A percentile compares a stretch with the other conserved stretches of the same genome.
Conservation (phyloP, 2,888 invertebrate species). For the Drosophila quasianomalipes region DNA sequence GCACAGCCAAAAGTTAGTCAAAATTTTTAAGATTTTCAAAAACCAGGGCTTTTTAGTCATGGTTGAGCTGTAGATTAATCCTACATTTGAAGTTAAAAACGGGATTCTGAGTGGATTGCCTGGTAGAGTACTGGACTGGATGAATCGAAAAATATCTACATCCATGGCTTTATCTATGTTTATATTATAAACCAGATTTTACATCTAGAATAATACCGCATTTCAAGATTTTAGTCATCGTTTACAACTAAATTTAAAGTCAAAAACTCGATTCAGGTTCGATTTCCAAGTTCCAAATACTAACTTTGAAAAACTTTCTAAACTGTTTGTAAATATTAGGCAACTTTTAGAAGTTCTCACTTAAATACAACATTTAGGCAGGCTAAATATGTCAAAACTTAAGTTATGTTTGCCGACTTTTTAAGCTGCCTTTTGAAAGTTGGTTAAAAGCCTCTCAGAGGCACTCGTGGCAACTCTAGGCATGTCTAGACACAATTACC, state of each 20-base stretch:
- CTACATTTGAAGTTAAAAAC: background rate
- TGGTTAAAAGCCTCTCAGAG: conserved; percentile 4
- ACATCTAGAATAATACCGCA: background rate
- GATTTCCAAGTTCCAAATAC: background rate
- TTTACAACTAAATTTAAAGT: background rate
- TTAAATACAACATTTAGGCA: background rate
- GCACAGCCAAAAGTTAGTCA: too few species aligned
- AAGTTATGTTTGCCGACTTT: background rate
- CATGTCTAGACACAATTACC: conserved; percentile 49
- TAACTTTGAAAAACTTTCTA: background rate
- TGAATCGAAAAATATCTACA: background rate
- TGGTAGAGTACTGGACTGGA: background rate
- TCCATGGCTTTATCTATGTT: background rate
- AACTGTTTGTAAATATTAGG: background rate
- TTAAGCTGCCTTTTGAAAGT: conserved; percentile 1
- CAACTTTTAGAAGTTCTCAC: background rate
- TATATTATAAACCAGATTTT: too few species aligned
- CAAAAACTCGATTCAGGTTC: background rate
- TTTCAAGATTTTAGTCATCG: too few species aligned
- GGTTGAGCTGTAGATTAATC: background rate
- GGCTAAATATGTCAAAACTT: background rate
- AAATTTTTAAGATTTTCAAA: too few species aligned
- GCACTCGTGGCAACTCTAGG: background rate
- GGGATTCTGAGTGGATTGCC: background rate
- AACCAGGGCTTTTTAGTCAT: background rate